Conservation (phyloP, 2,113 vertebrate species). For the Sinocyclocheilus anshuiensis region DNA sequence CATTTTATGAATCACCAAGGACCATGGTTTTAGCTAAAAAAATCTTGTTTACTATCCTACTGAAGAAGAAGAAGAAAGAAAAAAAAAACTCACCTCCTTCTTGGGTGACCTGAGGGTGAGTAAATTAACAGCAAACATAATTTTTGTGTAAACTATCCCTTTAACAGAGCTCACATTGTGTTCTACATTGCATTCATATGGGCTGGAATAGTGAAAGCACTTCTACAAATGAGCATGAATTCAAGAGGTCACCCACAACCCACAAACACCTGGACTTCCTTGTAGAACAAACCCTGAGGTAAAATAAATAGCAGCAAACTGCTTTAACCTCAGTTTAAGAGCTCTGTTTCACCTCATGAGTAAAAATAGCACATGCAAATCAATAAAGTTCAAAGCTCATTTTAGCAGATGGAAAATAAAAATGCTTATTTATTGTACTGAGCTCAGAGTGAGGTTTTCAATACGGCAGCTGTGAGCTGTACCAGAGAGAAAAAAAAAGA, state of each 20-base stretch:
- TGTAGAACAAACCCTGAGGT: constrained; percentile 15
- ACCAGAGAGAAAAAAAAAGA: neutral
- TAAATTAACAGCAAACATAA: neutral
- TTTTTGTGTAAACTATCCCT: neutral
- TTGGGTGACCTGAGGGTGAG: neutral
- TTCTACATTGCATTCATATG: neutral
- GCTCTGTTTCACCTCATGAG: constrained; percentile 22
- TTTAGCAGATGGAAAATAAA: constrained; percentile 28
- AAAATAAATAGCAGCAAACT: constrained; percentile 30
- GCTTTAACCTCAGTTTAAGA: constrained; percentile 30
- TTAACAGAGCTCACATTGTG: neutral
- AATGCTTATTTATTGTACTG: constrained; percentile 28
- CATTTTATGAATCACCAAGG: neutral
- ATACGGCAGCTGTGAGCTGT: neutral
- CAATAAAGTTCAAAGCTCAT: constrained; percentile 43
- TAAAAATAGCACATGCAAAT: constrained; percentile 47
- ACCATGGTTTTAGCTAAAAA: neutral
- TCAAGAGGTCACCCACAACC: constrained; percentile 19
- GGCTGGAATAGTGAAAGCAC: neutral
- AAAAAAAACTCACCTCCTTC: too few species aligned
- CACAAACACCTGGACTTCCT: constrained; percentile 40
- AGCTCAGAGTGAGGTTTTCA: constrained; percentile 28
- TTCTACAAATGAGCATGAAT: constrained; percentile 35
- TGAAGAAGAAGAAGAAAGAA: too few species aligned
- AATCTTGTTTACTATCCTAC: too few species aligned